Percentiles rank a stretch among this genome's conserved stretches.
Evolutionary conservation across 1,140 invertebrate genomes (phyloP).

Genomic region (Armadillidium nasatum): DNA sequence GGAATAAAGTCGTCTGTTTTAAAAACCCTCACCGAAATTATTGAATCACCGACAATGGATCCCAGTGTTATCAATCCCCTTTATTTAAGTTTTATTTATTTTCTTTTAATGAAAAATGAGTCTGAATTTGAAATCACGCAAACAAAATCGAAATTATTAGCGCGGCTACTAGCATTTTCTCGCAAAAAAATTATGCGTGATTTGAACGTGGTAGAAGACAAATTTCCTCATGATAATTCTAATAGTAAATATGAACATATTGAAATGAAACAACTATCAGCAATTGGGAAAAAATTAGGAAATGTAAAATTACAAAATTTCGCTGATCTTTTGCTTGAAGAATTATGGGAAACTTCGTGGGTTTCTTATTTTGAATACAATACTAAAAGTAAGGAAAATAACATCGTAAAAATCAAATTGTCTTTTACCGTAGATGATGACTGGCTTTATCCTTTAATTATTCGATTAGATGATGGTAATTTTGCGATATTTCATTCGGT

Average conservation of each 20-base stretch:
- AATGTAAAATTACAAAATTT: not conserved
- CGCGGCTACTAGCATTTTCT: not conserved
- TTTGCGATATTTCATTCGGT: not conserved
- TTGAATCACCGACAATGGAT: not conserved
- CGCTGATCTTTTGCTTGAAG: not conserved
- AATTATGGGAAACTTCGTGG: not conserved
- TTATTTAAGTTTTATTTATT: slow-evolving; percentile 4
- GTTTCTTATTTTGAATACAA: not conserved
- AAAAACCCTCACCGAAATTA: not conserved
- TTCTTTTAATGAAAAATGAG: not conserved
- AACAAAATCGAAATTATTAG: not conserved
- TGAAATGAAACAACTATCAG: not conserved
- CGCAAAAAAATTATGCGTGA: not conserved
- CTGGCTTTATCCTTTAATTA: not conserved
- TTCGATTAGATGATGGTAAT: not conserved
- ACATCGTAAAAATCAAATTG: not conserved
- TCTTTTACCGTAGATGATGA: not conserved
- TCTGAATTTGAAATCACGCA: not conserved
- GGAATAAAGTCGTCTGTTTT: not conserved
- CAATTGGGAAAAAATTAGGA: not conserved
- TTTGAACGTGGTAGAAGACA: not conserved
- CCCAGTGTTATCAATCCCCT: not conserved
- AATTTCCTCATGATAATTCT: not conserved
- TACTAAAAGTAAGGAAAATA: not conserved
- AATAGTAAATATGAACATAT: not conserved